Evolutionary conservation across 2,888 invertebrate species (phyloP).

Genomic region (Halictus quadricinctus): DNA sequence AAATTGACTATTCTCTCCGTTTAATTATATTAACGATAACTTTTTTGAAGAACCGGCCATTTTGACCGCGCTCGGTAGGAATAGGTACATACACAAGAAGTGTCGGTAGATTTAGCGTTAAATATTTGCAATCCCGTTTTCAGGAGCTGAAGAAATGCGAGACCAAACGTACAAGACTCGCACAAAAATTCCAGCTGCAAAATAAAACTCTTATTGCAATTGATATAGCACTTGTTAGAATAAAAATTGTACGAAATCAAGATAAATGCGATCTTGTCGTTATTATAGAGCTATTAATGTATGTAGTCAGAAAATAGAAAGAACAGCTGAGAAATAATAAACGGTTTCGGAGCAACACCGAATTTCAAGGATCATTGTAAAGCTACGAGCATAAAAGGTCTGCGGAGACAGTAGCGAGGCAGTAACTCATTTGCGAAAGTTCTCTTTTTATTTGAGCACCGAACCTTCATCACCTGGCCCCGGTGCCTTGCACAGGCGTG

Average conservation of each 20-base stretch:
- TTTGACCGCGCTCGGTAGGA: no score
- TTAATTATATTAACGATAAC: no score
- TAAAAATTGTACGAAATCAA: neutral
- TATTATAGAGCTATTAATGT: no score
- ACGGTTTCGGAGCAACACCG: neutral
- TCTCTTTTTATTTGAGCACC: constrained; percentile 31
- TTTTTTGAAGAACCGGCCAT: no score
- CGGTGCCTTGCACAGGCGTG: constrained; percentile 30
- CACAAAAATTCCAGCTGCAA: neutral
- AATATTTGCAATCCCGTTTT: neutral
- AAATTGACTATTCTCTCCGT: no score
- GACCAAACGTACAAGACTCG: neutral
- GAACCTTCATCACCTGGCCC: constrained; percentile 38
- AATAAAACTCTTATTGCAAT: neutral
- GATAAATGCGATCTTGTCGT: neutral
- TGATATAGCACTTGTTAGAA: neutral
- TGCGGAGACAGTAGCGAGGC: constrained; percentile 21
- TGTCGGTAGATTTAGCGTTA: neutral
- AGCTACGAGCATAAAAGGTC: neutral
- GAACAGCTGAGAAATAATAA: neutral
- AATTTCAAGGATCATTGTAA: neutral
- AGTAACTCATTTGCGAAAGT: constrained; percentile 52
- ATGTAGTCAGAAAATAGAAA: no score
- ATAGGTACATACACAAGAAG: no score
- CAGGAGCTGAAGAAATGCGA: neutral